Base-by-base conservation (phyloP, 2,888 invertebrate species). In the Cheilosia soror region DNA sequence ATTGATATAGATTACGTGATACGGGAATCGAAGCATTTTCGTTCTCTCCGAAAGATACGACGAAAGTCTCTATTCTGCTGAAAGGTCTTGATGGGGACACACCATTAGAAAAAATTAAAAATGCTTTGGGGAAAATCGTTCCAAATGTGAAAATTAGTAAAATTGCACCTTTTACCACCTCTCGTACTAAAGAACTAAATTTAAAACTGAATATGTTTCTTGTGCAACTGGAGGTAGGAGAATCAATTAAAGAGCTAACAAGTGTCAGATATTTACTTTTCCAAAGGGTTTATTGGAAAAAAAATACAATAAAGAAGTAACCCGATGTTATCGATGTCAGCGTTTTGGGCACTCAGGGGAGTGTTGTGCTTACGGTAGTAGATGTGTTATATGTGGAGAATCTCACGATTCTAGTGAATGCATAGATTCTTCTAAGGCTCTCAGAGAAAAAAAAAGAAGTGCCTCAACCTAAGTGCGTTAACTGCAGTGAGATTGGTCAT, bases 71-170 rank as follows among this genome's bases (percentile, higher is more conserved):
- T 5, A 71, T 71, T 51, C 29, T 72, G 60, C 20, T 60, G 37
- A 72, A 60, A 20, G 51, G 71, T 72, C 60, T 72, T 40, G 71
- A 72, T 29, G 60, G 58, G 5, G 57, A 69, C n/a, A 69, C 69
- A 15, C 58, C 49, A 7, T 27, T 53, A 6, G 60, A 47, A 3
- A 7, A 7, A n/a, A 57, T 57, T 13, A 47, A 69, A 33, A 60
- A 71, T 40, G 58, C 58, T 11, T 9, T 71, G 3, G 33, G 25
- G 6, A 29, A 27, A 58, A 15, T 13, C 2, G 71, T 44, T 40
- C 71, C 71, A 0, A 58, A 71, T 11, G 27, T 60, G 13, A 71
- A 31, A 71, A 60, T 71, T 31, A 58, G 60, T 7, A 62, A 62
- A 63, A 63, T 63, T 44, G 31, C 53, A 20, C 53, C 72, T 31